A percentile compares a stretch with the other conserved stretches of the same genome.
Evolutionary conservation across 2,888 invertebrate species (phyloP).

Genomic region (Drosophila rellima): DNA sequence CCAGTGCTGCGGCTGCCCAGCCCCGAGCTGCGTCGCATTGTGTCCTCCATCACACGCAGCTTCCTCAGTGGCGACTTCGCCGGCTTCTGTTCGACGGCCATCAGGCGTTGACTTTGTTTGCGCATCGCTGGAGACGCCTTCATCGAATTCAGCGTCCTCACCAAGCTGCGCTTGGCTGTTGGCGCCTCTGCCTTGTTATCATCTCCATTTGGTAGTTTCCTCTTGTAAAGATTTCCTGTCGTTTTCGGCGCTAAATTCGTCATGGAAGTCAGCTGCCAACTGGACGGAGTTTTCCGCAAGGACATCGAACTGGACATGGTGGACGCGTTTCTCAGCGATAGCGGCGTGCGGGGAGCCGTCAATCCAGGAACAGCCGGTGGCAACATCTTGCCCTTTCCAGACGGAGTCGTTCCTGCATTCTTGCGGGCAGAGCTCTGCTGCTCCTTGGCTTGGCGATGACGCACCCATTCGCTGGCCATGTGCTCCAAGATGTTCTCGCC

Average conservation of each 20-base stretch:
- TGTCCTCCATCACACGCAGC: conserved; percentile 75
- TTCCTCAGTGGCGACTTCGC: conserved; percentile 73
- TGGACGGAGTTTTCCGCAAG: conserved; percentile 74
- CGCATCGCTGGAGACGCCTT: conserved; percentile 49
- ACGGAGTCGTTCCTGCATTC: conserved; percentile 47
- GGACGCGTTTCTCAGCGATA: conserved; percentile 71
- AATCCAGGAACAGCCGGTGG: conserved; percentile 44
- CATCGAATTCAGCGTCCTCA: conserved; percentile 72
- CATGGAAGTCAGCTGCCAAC: conserved; percentile 43
- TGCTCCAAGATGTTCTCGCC: conserved; percentile 89
- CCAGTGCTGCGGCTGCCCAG: conserved; percentile 66
- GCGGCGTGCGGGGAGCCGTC: conserved; percentile 69
- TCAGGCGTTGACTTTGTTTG: conserved; percentile 29
- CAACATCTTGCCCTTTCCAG: conserved; percentile 38
- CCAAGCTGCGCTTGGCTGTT: conserved; percentile 81
- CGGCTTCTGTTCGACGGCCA: conserved; percentile 15
- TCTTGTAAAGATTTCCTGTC: conserved; percentile 70
- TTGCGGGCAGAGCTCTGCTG: conserved; percentile 86
- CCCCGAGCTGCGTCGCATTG: conserved; percentile 74
- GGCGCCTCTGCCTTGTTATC: conserved; percentile 49
- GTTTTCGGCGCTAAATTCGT: conserved; percentile 35
- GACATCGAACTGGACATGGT: conserved; percentile 55
- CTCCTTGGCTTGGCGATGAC: conserved; percentile 85
- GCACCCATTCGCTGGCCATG: conserved; percentile 88
- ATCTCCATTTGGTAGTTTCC: conserved; percentile 52